These are phyloP conservation scores for Apteryx mantelli DNA, from an alignment of 2,113 vertebrate species.

Conservation along the genomic window DNA sequence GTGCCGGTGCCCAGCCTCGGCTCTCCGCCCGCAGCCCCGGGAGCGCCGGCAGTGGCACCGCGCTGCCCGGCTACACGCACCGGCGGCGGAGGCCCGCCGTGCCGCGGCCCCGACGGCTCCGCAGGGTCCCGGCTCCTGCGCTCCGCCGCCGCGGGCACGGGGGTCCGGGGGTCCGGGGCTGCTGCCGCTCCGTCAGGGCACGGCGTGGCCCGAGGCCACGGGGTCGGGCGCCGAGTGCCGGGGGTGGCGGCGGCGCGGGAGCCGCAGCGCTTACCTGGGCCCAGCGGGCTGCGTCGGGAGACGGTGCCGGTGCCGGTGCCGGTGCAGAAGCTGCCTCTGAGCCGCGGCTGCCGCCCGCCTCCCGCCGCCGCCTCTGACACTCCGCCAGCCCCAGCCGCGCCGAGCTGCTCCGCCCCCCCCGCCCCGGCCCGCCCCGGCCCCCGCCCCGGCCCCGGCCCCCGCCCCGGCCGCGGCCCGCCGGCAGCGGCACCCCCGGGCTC, in stretches of 20 bases:
- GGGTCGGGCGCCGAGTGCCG: not conserved
- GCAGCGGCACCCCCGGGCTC: too few relatives aligned
- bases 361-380: too few relatives aligned
- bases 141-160: not conserved
- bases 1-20: not conserved
- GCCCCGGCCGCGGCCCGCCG: too few relatives aligned
- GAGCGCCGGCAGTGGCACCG: not conserved
- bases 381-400: too few relatives aligned
- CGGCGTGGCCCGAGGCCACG: not conserved
- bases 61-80: too few relatives aligned
- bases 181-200: not conserved
- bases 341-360: too few relatives aligned
- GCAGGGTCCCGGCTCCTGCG: too few relatives aligned
- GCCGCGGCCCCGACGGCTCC: too few relatives aligned
- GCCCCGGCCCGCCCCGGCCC: too few relatives aligned
- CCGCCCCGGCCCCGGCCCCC: too few relatives aligned
- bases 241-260: not conserved
- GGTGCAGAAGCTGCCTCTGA: too few relatives aligned
- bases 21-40: not conserved
- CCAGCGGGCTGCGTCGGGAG: not conserved
- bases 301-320: not conserved
- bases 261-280: conserved; percentile 34
- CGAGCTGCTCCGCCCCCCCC: too few relatives aligned
- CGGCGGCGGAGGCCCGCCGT: not conserved
- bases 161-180: not conserved